Conservation (phyloP, 2,113 vertebrate genomes). For the Macroglossus sobrinus region DNA sequence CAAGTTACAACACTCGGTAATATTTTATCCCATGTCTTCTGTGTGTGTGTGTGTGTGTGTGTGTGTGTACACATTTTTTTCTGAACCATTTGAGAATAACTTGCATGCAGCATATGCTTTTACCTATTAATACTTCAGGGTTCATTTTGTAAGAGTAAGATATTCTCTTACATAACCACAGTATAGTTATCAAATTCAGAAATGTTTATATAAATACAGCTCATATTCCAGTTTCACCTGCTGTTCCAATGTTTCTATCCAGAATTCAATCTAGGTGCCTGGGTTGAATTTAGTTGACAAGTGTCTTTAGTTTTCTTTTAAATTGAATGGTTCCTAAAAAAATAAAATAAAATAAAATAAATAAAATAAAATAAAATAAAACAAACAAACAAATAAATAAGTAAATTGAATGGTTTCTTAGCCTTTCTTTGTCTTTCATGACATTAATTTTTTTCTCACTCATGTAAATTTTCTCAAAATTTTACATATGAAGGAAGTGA, state of each 20-base stretch:
- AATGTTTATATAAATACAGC: neutral
- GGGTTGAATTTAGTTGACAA: neutral
- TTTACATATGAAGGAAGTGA: neutral
- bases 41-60: neutral
- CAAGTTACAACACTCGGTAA: neutral
- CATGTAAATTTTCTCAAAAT: neutral
- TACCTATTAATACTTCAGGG: neutral
- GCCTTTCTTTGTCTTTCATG: too few relatives aligned
- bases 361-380: too few relatives aligned
- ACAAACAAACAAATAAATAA: too few relatives aligned
- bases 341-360: too few relatives aligned
- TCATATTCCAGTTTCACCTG: neutral
- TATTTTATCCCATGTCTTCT: neutral
- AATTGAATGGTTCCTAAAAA: too few relatives aligned
- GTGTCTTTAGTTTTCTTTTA: too few relatives aligned
- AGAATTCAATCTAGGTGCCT: neutral
- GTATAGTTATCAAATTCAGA: slow-evolving; percentile 27
- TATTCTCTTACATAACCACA: neutral
- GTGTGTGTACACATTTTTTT: neutral
- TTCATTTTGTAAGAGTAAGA: neutral
- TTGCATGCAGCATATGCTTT: neutral
- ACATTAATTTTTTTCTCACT: neutral
- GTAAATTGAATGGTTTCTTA: too few relatives aligned
- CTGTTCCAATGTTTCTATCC: neutral
- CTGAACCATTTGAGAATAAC: neutral